phyloP scores from a whole-genome alignment of 2,888 invertebrate species.

The Andricus quercusramuli region DNA sequence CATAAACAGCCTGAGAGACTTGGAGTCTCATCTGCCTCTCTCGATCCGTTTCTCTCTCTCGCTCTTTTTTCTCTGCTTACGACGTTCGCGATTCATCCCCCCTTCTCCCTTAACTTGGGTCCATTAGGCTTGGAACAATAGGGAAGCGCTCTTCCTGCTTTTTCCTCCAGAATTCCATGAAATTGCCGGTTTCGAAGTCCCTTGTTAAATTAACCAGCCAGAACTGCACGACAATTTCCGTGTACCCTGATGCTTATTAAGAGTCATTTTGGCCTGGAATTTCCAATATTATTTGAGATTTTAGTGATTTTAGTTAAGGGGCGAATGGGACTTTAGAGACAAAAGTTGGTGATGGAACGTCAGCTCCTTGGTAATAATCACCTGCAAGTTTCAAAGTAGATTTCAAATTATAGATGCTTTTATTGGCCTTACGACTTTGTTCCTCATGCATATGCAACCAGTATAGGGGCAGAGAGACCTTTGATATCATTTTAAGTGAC shows the following conservation, averaged over 20 bases:
- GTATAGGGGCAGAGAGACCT: slow-evolving; percentile 1
- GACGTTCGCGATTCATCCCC: slow-evolving; percentile 44
- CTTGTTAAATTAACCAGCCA: slow-evolving; percentile 41
- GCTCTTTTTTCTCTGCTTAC: slow-evolving; percentile 57
- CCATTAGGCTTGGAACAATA: slow-evolving; percentile 40
- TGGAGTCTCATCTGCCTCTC: slow-evolving; percentile 40
- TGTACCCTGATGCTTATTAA: slow-evolving; percentile 10
- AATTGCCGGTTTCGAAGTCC: slow-evolving; percentile 36
- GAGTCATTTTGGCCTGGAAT: slow-evolving; percentile 12
- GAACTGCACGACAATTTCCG: slow-evolving; percentile 40
- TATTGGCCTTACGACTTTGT: slow-evolving; percentile 29
- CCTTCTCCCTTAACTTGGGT: slow-evolving; percentile 49
- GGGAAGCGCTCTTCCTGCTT: slow-evolving; percentile 30
- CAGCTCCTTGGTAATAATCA: slow-evolving; percentile 14
- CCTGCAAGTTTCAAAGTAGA: slow-evolving; percentile 14
- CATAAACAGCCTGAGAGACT: slow-evolving; percentile 24
- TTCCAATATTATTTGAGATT: slow-evolving; percentile 11
- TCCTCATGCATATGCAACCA: slow-evolving; percentile 34
- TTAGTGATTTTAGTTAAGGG: neutral
- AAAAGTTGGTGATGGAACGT: slow-evolving; percentile 6
- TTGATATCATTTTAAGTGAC: slow-evolving; percentile 4
- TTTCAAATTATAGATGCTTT: slow-evolving; percentile 28
- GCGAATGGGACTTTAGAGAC: neutral
- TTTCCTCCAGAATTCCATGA: slow-evolving; percentile 34
- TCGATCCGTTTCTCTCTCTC: slow-evolving; percentile 42